phyloP scores from a whole-genome alignment of 2,888 invertebrate genomes.

The Hyalella azteca region DNA sequence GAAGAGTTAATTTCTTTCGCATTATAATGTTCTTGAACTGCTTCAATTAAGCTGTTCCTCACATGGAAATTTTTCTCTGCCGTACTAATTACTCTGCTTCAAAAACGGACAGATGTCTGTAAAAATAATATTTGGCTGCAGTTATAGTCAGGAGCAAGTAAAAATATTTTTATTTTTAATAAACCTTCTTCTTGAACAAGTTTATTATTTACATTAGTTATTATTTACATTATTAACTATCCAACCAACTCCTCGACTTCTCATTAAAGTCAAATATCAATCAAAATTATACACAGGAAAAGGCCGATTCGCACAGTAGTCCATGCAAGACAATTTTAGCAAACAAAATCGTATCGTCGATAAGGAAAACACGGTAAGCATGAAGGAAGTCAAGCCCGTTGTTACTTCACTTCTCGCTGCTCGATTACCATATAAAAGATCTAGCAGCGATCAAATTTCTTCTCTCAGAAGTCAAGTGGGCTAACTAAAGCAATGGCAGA shows the following conservation, averaged over 20 bases:
- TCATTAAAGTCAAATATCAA: constrained; percentile 33
- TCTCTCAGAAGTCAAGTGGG: background rate
- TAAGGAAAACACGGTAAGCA: background rate
- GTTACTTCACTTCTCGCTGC: background rate
- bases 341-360: background rate
- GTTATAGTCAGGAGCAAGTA: no score
- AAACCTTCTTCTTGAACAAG: no score
- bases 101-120: no score
- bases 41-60: no score
- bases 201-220: no score
- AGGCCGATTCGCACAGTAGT: constrained; percentile 14
- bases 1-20: no score
- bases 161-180: no score
- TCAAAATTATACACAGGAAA: background rate
- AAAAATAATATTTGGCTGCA: no score
- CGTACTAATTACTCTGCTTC: no score
- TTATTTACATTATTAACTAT: constrained; percentile 7
- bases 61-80: no score
- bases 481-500: background rate
- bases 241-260: background rate
- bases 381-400: background rate
- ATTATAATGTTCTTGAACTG: no score
- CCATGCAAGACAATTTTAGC: background rate
- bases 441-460: background rate
- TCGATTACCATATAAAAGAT: constrained; percentile 5